These are phyloP conservation scores for Chydorus sphaericus DNA, from an alignment of 2,888 invertebrate species.

Conservation along the genomic window DNA sequence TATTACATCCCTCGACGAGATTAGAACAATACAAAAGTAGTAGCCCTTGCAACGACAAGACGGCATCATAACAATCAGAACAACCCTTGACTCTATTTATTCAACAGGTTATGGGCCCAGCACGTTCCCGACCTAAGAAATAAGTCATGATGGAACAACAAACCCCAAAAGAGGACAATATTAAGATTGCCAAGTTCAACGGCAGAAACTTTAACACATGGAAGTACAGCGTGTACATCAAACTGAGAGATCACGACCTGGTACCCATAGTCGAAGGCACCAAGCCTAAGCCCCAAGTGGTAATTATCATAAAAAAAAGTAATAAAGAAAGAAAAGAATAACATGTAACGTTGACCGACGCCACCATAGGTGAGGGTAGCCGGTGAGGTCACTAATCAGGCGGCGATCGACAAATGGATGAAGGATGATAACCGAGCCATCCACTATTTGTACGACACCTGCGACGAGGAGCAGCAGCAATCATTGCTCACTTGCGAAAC, in stretches of 20 bases:
- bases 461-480: background rate
- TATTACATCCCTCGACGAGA: too few relatives aligned
- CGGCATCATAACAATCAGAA: too few relatives aligned
- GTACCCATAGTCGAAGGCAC: background rate
- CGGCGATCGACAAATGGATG: background rate
- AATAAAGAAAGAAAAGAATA: too few relatives aligned
- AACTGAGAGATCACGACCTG: background rate
- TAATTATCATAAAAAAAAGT: too few relatives aligned
- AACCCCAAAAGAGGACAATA: background rate
- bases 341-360: too few relatives aligned
- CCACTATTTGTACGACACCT: background rate
- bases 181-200: background rate
- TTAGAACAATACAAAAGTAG: too few relatives aligned
- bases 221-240: background rate
- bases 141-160: background rate
- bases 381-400: background rate
- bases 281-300: background rate
- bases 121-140: background rate
- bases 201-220: background rate
- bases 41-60: too few relatives aligned
- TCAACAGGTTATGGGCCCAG: conserved; percentile 3
- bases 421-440: background rate
- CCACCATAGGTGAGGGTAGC: background rate
- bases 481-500: background rate
- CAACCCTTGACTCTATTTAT: too few relatives aligned